These are phyloP conservation scores for Polydrusus tereticollis DNA, from an alignment of 2,888 invertebrate species.

Conservation along the genomic window DNA sequence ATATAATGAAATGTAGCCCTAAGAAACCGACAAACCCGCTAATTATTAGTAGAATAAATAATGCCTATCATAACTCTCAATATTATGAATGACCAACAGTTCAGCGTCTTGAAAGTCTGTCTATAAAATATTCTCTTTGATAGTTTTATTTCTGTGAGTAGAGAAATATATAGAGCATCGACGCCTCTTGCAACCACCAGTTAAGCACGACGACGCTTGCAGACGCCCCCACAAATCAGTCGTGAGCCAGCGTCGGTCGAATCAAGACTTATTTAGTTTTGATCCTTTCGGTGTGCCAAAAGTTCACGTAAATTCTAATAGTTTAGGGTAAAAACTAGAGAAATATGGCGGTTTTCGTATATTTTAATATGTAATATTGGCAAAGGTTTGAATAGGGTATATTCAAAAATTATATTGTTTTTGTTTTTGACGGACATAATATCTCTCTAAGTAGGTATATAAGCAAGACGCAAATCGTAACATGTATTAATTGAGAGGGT, in stretches of 20 bases:
- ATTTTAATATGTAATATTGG: constrained; percentile 4
- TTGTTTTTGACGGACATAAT: no score
- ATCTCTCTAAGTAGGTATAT: no score
- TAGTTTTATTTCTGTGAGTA: constrained; percentile 6
- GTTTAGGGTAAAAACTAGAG: not conserved
- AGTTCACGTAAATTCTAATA: constrained; percentile 13
- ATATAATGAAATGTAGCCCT: no score
- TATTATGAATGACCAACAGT: not conserved
- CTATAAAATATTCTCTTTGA: not conserved
- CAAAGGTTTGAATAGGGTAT: no score
- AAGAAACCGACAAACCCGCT: no score
- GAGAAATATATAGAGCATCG: constrained; percentile 24
- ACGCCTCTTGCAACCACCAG: constrained; percentile 47
- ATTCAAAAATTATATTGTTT: not conserved
- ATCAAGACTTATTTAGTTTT: not conserved
- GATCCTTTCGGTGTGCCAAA: not conserved
- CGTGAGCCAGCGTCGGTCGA: constrained; percentile 26
- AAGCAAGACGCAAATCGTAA: no score
- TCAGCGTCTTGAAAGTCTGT: not conserved
- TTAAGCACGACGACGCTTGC: constrained; percentile 44
- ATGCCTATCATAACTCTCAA: not conserved
- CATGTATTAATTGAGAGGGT: no score
- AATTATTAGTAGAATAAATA: no score
- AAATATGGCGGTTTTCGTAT: not conserved
- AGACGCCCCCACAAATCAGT: constrained; percentile 44